A percentile compares a stretch with the other conserved stretches of the same genome.
Evolutionary conservation across 2,113 vertebrate species (phyloP).

Genomic region (Plecturocebus donacophilus): DNA sequence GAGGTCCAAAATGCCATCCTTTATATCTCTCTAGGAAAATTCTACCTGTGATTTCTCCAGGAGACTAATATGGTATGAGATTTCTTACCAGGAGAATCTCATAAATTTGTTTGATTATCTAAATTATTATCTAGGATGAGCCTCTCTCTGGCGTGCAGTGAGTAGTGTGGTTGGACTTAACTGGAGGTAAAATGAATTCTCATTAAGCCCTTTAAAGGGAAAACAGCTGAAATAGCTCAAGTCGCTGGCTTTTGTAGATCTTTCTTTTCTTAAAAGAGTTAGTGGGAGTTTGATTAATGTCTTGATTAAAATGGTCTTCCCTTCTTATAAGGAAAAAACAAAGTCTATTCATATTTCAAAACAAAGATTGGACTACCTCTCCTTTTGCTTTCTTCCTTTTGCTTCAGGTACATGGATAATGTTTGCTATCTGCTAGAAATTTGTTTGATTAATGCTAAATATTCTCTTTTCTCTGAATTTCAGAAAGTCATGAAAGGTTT

Average conservation of each 20-base stretch:
- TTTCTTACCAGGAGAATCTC: slow-evolving; percentile 39
- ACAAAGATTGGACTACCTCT: neutral
- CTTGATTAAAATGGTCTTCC: slow-evolving; percentile 49
- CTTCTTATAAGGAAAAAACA: slow-evolving; percentile 23
- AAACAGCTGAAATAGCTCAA: slow-evolving; percentile 60
- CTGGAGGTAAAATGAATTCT: slow-evolving; percentile 64
- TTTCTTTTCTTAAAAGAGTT: slow-evolving; percentile 50
- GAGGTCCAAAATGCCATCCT: neutral
- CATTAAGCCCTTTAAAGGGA: slow-evolving; percentile 58
- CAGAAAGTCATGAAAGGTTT: neutral
- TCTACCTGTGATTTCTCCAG: slow-evolving; percentile 27
- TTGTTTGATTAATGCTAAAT: slow-evolving; percentile 33
- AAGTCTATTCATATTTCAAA: slow-evolving; percentile 40
- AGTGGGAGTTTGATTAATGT: slow-evolving; percentile 60
- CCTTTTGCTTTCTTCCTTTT: slow-evolving; percentile 38
- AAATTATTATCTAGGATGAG: slow-evolving; percentile 58
- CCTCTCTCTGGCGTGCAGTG: slow-evolving; percentile 38
- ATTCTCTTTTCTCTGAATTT: slow-evolving; percentile 38
- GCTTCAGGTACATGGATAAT: neutral
- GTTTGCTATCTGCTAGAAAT: slow-evolving; percentile 14
- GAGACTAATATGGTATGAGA: slow-evolving; percentile 48
- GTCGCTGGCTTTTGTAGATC: slow-evolving; percentile 46
- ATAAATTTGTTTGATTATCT: slow-evolving; percentile 36
- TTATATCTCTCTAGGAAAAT: slow-evolving; percentile 40
- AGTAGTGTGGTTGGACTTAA: slow-evolving; percentile 46